These are phyloP conservation scores for Synodontis membranacea DNA, from an alignment of 2,113 vertebrate species.

Conservation along the genomic window DNA sequence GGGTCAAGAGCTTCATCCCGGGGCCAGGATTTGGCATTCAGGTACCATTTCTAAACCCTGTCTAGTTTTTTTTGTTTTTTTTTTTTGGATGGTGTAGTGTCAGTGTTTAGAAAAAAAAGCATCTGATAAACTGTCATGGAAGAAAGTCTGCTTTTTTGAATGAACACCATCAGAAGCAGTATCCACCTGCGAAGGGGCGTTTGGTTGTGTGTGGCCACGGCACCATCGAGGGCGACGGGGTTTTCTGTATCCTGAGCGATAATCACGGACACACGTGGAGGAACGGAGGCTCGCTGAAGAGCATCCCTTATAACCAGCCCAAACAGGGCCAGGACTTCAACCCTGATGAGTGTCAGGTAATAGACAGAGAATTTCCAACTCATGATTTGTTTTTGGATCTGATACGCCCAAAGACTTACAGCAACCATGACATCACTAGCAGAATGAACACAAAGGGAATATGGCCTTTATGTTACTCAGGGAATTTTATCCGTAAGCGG, in stretches of 20 bases:
- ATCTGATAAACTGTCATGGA: background rate
- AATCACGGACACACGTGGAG: constrained; percentile 81
- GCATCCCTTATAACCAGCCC: constrained; percentile 81
- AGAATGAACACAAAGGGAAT: background rate
- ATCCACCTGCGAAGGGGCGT: constrained; percentile 73
- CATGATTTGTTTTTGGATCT: background rate
- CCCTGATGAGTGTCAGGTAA: constrained; percentile 88
- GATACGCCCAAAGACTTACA: background rate
- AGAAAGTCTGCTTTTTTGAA: background rate
- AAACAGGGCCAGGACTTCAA: constrained; percentile 78
- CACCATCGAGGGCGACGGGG: constrained; percentile 75
- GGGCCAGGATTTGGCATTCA: constrained; percentile 88
- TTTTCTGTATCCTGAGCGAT: constrained; percentile 88
- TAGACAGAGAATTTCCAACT: background rate
- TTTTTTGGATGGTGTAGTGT: background rate
- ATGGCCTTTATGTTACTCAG: background rate
- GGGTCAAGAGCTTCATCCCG: constrained; percentile 76
- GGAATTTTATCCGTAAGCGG: background rate
- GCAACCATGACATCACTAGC: background rate
- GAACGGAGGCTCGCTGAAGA: constrained; percentile 74
- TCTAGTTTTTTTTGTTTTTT: too few species aligned
- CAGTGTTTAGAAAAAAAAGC: background rate
- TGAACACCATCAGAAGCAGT: background rate
- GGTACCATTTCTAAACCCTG: constrained; percentile 62
- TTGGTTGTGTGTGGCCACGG: constrained; percentile 88